Percentiles rank a stretch among this genome's conserved stretches.
These are phyloP conservation scores for Morpho helenor DNA, from an alignment of 2,888 invertebrate genomes.

Conservation along the genomic window DNA sequence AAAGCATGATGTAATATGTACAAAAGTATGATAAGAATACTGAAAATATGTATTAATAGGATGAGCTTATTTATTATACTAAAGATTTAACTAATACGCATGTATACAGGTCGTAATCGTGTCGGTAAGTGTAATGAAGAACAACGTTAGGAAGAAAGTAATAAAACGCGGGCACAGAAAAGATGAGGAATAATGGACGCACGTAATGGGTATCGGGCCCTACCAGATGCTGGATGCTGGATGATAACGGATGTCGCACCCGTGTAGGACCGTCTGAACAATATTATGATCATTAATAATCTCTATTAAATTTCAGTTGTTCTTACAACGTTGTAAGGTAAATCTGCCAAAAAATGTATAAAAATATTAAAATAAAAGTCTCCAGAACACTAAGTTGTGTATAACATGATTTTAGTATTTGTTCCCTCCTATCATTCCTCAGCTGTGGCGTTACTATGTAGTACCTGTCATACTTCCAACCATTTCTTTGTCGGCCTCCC, in stretches of 20 bases:
- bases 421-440: background rate
- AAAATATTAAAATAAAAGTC: too few species aligned
- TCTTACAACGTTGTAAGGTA: background rate
- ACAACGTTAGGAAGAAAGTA: slow-evolving; percentile 41
- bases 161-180: slow-evolving; percentile 53
- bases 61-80: too few species aligned
- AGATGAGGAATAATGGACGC: slow-evolving; percentile 46
- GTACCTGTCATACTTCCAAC: too few species aligned
- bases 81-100: background rate
- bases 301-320: background rate
- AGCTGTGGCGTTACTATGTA: too few species aligned
- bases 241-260: slow-evolving; percentile 36
- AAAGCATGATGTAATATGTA: too few species aligned
- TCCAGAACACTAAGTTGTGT: background rate
- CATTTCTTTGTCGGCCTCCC: too few species aligned
- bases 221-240: slow-evolving; percentile 35
- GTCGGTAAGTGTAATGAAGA: slow-evolving; percentile 11
- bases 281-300: background rate
- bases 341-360: background rate
- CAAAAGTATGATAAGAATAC: too few species aligned
- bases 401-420: background rate
- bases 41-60: too few species aligned
- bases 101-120: background rate
- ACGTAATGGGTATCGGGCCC: slow-evolving; percentile 46
- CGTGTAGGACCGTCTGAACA: slow-evolving; percentile 21